Base-by-base conservation (phyloP, 92 coral and sea anemone genomes). In the Diadumene lineata region DNA sequence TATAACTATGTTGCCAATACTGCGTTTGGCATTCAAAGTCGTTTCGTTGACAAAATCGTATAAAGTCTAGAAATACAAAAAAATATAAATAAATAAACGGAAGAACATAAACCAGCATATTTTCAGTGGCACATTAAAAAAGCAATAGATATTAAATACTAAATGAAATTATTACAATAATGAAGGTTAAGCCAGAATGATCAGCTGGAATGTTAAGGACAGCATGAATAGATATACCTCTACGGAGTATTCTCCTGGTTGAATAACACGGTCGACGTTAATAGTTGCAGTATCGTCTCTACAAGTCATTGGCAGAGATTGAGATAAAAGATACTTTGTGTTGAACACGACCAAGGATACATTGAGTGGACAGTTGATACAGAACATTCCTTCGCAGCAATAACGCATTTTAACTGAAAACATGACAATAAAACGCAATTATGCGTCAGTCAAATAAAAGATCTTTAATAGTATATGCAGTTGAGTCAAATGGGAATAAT, bases 381-480 rank as follows among this genome's bases (percentile, higher is more conserved):
- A 87, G 69, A 72, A 68, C 31, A 87, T 62, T 19, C 91, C 91
- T 11, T 82, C 60, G 25, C 91, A 87, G 76, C 91, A 87, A 51
- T 70, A 87, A 15, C 24, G 21, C 60, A 53, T 15, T 4, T 13
- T 9, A 53, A 15, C 60, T 53, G 60, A 53, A 15, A 53, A 53
- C n/a, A n/a, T n/a, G n/a, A n/a, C n/a, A n/a, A n/a, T n/a, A n/a
- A n/a, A n/a, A n/a, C n/a, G n/a, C n/a, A n/a, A n/a, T n/a, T n/a
- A n/a, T n/a, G n/a, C n/a, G n/a, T n/a, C n/a, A n/a, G n/a, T n/a
- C n/a, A n/a, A n/a, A n/a, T n/a, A n/a, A n/a, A n/a, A n/a, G n/a
- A n/a, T n/a, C n/a, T n/a, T n/a, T n/a, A n/a, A n/a, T n/a, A n/a
- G n/a, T n/a, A n/a, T n/a, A n/a, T n/a, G n/a, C n/a, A n/a, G n/a